Base-by-base conservation (phyloP, 2,113 vertebrate genomes). In the Elachura formosa region DNA sequence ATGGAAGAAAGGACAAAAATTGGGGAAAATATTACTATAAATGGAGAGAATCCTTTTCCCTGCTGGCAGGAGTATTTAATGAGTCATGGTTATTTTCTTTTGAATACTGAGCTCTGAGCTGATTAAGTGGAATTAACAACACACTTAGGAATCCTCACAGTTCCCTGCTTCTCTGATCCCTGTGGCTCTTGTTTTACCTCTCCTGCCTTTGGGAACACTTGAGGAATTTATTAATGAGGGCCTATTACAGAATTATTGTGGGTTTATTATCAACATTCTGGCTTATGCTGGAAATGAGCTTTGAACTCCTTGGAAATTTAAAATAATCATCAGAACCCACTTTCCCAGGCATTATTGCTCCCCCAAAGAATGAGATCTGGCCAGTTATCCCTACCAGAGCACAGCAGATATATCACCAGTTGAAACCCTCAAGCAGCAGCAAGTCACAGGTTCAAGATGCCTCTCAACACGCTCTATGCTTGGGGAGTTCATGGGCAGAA, bases 171-270 rank as follows among this genome's bases (percentile, higher is more conserved):
- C 96, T 96, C 95, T 96, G 94, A 96, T 95, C 88, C 90, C 90
- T 45, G 76, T 91, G 88, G 92, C 73, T 96, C 92, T 94, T 94
- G 55, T 97, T 97, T 94, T 91, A 96, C 91, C 74, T 97, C 95
- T 95, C 43, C 59, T 92, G 95, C 76, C 85, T 96, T 95, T 96
- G 80, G 89, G 78, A 95, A 95, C 52, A 69, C 94, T 96, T 93
- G 87, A 98, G 96, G 97, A 98, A 98, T 98, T 97, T 97, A 97
- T 97, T 98, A 98, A 98, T 97, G 97, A 98, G 97, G 72, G 78
- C 96, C 93, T 97, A 96, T 98, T 97, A 98, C 36, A 83, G 91
- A 96, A 95, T 89, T 89, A 93, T 49, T 91, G 89, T 86, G 89
- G 78, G 64, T 89, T 97, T 97, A 87, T 94, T 94, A 97, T 97